Base-by-base conservation (phyloP, 2,888 invertebrate genomes). In the Teleiodes luculella region DNA sequence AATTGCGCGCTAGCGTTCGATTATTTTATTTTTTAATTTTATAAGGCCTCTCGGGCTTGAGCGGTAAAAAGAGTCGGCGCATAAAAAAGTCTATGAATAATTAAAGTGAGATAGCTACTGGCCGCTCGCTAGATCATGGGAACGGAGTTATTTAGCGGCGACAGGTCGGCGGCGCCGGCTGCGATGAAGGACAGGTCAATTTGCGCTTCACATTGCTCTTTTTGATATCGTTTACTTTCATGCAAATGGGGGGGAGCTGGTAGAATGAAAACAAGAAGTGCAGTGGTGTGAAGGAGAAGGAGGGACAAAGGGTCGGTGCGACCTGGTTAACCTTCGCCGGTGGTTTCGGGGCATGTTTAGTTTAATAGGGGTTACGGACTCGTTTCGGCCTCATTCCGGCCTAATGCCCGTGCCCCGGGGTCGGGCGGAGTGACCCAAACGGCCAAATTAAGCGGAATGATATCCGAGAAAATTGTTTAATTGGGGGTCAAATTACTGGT, bases 61-160 rank as follows among this genome's bases (percentile, higher is more conserved):
- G 78, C 86, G 82, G 86, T 86, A 87, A 86, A 88, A 87, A 86
- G 85, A 80, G 80, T 79, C 79, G 72, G 80, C 75, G 76, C 72
- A 85, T 80, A 88, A 89, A 89, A 84, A 88, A 86, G 78, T 79
- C 86, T 87, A 89, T 88, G 88, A 89, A 89, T 89, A 89, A 89
- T 89, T 89, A 88, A 89, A 88, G 83, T 72, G 83, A 89, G 86
- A 86, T 86, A 81, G 88, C 86, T 84, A 81, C 86, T 82, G 86
- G 86, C 24, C 24, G 24, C n/a, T n/a, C n/a, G 24, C 84, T 87
- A 84, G 86, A 83, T 82, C 86, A 88, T 88, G 89, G 89, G 89
- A 89, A 88, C 83, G 80, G 85, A 83, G 80, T 86, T 83, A 80
- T 79, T 80, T 80, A 81, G 78, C 81, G 80, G 83, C 81, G 86